phyloP scores from a whole-genome alignment of 2,888 invertebrate species.

The Acanthosepion esculentum region DNA sequence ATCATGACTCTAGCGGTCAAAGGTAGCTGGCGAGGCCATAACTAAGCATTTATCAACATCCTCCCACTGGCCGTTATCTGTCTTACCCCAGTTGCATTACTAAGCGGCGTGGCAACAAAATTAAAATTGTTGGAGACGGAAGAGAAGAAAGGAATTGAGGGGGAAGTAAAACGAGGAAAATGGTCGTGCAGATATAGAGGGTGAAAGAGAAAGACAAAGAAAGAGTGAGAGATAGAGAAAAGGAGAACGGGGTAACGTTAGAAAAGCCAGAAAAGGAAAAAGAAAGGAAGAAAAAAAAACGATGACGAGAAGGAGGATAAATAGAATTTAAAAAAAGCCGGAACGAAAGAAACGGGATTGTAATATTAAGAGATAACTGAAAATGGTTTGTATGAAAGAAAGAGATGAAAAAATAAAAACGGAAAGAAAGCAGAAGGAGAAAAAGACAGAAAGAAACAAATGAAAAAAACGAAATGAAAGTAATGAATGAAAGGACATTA shows the following conservation, averaged over 20 bases:
- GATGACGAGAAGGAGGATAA: too few relatives aligned
- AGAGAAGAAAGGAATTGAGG: background rate
- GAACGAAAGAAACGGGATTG: too few relatives aligned
- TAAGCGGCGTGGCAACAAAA: background rate
- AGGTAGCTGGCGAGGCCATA: background rate
- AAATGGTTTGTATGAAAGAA: background rate
- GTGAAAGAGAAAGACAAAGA: background rate
- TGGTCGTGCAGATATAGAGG: background rate
- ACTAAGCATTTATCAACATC: background rate
- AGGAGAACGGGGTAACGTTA: too few relatives aligned
- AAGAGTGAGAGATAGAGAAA: too few relatives aligned
- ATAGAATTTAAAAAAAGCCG: too few relatives aligned
- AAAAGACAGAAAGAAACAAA: too few relatives aligned
- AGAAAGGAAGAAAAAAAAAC: too few relatives aligned
- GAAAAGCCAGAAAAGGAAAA: too few relatives aligned
- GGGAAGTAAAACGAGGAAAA: background rate
- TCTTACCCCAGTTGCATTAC: background rate
- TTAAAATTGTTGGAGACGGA: slow-evolving; percentile 2
- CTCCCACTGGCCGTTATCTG: background rate
- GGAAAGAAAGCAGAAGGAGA: too few relatives aligned
- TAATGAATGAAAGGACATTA: too few relatives aligned
- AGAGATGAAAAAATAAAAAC: background rate
- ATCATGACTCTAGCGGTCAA: slow-evolving; percentile 4
- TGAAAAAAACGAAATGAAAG: too few relatives aligned
- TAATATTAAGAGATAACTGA: too few relatives aligned